A percentile compares a stretch with the other conserved stretches of the same genome.
Conservation (phyloP, 1,140 invertebrate genomes). For the Drosophila lacteicornis region DNA sequence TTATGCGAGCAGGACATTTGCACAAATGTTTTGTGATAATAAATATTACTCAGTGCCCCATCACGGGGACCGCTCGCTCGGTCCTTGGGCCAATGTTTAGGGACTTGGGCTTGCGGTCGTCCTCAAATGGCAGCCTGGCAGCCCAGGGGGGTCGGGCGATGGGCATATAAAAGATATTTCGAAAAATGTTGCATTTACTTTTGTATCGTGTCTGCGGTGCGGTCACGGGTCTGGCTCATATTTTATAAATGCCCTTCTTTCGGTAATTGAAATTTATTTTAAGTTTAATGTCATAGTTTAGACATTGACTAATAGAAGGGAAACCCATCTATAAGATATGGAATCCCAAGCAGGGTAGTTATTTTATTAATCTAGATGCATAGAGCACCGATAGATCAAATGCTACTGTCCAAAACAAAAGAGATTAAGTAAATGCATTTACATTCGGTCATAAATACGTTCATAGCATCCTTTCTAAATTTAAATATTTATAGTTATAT, state of each 20-base stretch:
- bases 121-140: constrained; percentile 22
- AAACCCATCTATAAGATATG: background rate
- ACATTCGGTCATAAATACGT: background rate
- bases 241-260: constrained; percentile 54
- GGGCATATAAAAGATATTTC: constrained; percentile 26
- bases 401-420: too few species aligned
- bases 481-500: too few species aligned
- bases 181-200: constrained; percentile 70
- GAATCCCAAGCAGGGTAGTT: too few species aligned
- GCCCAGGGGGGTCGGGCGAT: background rate
- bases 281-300: constrained; percentile 47
- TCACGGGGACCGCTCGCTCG: constrained; percentile 49
- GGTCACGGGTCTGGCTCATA: constrained; percentile 21
- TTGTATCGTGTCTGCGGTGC: constrained; percentile 56
- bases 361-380: too few species aligned
- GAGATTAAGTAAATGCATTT: background rate
- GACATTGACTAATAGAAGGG: constrained; percentile 43
- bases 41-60: constrained; percentile 81
- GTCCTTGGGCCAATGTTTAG: constrained; percentile 45
- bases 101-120: constrained; percentile 41
- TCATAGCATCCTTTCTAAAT: too few species aligned
- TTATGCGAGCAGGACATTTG: constrained; percentile 81
- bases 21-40: constrained; percentile 83
- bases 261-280: constrained; percentile 75
- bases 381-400: too few species aligned